Evolutionary conservation across 2,113 vertebrate genomes (phyloP).

Genomic region (Ictidomys tridecemlineatus): DNA sequence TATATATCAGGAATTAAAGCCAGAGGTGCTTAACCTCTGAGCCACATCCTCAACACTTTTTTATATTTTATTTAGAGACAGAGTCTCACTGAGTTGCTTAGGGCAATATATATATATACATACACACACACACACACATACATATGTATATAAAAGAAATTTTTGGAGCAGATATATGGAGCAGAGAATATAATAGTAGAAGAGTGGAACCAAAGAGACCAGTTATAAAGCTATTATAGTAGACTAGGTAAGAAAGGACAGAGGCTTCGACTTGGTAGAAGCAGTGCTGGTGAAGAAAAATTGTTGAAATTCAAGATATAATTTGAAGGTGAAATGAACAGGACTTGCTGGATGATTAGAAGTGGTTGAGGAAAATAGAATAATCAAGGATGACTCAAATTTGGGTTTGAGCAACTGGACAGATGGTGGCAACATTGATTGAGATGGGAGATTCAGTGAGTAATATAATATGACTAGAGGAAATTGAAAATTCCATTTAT

Average conservation of each 20-base stretch:
- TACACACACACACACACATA: too few species aligned
- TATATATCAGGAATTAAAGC: too few species aligned
- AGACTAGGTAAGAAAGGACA: background rate
- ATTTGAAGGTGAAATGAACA: conserved; percentile 34
- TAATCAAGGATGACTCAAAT: conserved; percentile 45
- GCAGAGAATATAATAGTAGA: background rate
- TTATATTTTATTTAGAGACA: too few species aligned
- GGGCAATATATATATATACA: too few species aligned
- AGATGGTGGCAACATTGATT: conserved; percentile 1
- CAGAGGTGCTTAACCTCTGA: too few species aligned
- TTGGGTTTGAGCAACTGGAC: conserved; percentile 41
- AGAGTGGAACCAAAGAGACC: conserved; percentile 1
- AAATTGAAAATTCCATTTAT: conserved; percentile 44
- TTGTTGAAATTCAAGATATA: background rate
- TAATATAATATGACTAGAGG: background rate
- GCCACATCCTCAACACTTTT: too few species aligned
- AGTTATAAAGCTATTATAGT: background rate
- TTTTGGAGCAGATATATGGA: background rate
- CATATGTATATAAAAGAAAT: background rate
- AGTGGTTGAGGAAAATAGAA: background rate
- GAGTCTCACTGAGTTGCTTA: too few species aligned
- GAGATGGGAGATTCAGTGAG: conserved; percentile 50
- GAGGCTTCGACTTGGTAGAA: background rate
- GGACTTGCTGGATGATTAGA: conserved; percentile 32
- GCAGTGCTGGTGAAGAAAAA: background rate